A percentile compares a stretch with the other conserved stretches of the same genome.
phyloP scores from a whole-genome alignment of 30 jellyfish, hydroid and myxozoan species.

The Aurelia coerulea region DNA sequence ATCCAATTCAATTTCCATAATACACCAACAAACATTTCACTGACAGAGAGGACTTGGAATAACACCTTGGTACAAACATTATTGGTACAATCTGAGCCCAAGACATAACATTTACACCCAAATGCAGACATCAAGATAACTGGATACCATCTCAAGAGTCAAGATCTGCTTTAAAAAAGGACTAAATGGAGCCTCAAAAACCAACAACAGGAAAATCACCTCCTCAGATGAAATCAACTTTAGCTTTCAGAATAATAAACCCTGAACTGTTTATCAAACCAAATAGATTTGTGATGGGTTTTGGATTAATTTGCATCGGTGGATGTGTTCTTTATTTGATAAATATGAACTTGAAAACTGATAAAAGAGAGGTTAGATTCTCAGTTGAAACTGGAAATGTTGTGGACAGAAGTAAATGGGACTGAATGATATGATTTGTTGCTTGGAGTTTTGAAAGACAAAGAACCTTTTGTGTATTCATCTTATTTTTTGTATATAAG shows the following conservation, averaged over 20 bases:
- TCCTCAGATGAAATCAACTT: slow-evolving; percentile 55
- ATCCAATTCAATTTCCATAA: too few relatives aligned
- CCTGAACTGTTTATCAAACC: slow-evolving; percentile 94
- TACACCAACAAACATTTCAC: too few relatives aligned
- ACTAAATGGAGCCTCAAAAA: slow-evolving; percentile 4
- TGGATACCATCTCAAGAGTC: too few relatives aligned
- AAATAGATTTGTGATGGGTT: slow-evolving; percentile 74
- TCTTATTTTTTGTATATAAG: not conserved
- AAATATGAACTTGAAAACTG: slow-evolving; percentile 77
- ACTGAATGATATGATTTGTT: slow-evolving; percentile 9
- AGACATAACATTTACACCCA: too few relatives aligned
- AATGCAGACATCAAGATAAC: too few relatives aligned
- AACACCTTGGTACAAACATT: too few relatives aligned
- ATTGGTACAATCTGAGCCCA: too few relatives aligned
- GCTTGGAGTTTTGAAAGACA: not conserved
- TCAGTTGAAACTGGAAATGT: slow-evolving; percentile 60
- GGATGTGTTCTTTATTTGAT: slow-evolving; percentile 84
- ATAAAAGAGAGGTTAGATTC: slow-evolving; percentile 41
- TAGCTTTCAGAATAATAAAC: slow-evolving; percentile 81
- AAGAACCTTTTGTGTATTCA: not conserved
- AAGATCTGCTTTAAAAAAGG: too few relatives aligned
- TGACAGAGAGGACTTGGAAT: too few relatives aligned
- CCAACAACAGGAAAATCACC: slow-evolving; percentile 26
- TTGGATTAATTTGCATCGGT: slow-evolving; percentile 81
- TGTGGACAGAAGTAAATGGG: slow-evolving; percentile 80